These are phyloP conservation scores for Melitaea athalia DNA, from an alignment of 2,888 invertebrate genomes.

Conservation along the genomic window DNA sequence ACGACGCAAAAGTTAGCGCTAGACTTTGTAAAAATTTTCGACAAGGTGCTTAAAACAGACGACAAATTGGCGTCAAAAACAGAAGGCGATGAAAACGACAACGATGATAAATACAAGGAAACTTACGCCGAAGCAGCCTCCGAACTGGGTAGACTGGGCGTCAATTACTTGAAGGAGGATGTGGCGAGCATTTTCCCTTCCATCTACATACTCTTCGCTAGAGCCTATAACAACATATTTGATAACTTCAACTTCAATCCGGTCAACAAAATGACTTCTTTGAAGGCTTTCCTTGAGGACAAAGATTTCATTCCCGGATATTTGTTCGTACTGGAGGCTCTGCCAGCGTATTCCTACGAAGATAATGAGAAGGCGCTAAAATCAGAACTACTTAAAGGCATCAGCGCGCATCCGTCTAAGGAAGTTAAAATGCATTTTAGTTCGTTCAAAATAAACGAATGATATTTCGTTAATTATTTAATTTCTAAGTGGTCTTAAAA, in stretches of 20 bases:
- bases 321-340: neutral
- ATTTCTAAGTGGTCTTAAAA: no score
- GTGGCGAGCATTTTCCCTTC: conserved; percentile 52
- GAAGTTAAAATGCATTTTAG: neutral
- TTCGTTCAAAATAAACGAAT: neutral
- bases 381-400: neutral
- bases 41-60: conserved; percentile 8
- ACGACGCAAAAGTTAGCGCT: conserved; percentile 49
- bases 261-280: neutral
- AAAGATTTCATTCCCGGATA: neutral
- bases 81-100: neutral
- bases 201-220: conserved; percentile 56
- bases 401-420: neutral
- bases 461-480: neutral
- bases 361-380: neutral
- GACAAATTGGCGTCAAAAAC: neutral
- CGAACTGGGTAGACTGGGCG: conserved; percentile 51
- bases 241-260: neutral
- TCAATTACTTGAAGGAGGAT: conserved; percentile 56
- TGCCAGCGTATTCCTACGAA: neutral
- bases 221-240: conserved; percentile 15
- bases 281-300: neutral
- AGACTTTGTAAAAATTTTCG: conserved; percentile 24
- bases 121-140: conserved; percentile 44
- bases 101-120: conserved; percentile 44